phyloP scores from a whole-genome alignment of 2,888 invertebrate genomes.

The Drosophila rellima region DNA sequence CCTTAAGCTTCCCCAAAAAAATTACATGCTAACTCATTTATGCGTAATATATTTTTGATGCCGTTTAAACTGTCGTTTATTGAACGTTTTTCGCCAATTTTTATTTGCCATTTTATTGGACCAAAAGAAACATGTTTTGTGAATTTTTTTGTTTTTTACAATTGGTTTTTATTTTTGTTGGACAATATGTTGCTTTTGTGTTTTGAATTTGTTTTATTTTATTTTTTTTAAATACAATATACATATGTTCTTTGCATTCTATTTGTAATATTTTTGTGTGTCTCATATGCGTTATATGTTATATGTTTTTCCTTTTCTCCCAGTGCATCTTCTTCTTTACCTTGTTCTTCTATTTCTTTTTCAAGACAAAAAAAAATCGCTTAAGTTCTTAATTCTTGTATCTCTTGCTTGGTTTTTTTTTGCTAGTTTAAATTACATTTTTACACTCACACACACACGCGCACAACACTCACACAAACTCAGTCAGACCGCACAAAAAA shows the following conservation, averaged over 20 bases:
- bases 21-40: slow-evolving; percentile 49
- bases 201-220: slow-evolving; percentile 38
- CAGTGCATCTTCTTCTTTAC: slow-evolving; percentile 35
- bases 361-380: slow-evolving; percentile 62
- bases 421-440: slow-evolving; percentile 80
- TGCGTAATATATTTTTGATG: slow-evolving; percentile 63
- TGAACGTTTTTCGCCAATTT: slow-evolving; percentile 30
- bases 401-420: slow-evolving; percentile 30
- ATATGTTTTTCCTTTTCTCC: slow-evolving; percentile 27
- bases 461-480: slow-evolving; percentile 21
- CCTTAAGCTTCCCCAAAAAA: slow-evolving; percentile 26
- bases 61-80: slow-evolving; percentile 66
- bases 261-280: slow-evolving; percentile 54
- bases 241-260: slow-evolving; percentile 62
- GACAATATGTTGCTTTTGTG: slow-evolving; percentile 62
- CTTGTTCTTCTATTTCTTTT: slow-evolving; percentile 23
- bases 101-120: slow-evolving; percentile 30
- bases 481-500: slow-evolving; percentile 45
- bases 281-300: slow-evolving; percentile 43
- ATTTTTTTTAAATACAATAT: slow-evolving; percentile 64
- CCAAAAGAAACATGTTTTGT: slow-evolving; percentile 33
- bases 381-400: slow-evolving; percentile 37
- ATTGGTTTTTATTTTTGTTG: slow-evolving; percentile 69
- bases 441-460: slow-evolving; percentile 44
- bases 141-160: slow-evolving; percentile 50